Conservation (phyloP, 1,140 invertebrate genomes). For the Amyelois transitella region DNA sequence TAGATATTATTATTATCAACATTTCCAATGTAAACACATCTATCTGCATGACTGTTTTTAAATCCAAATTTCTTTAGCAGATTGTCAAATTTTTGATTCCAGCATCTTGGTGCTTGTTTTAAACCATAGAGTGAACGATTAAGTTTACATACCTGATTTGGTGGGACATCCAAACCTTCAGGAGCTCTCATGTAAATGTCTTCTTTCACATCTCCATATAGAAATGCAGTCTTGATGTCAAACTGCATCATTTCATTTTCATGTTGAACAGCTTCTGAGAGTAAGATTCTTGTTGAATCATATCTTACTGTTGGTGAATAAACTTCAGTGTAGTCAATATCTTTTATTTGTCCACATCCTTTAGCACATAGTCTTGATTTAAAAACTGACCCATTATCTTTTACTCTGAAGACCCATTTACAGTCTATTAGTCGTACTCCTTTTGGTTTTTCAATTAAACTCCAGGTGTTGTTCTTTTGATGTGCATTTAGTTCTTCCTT, state of each 20-base stretch:
- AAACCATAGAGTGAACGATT: constrained; percentile 9
- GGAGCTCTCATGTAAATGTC: constrained; percentile 11
- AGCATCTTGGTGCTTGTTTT: constrained; percentile 12
- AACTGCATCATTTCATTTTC: constrained; percentile 13
- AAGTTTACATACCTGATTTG: constrained; percentile 9
- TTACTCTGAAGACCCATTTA: too few relatives aligned
- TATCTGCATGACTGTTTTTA: not conserved
- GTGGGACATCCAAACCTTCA: constrained; percentile 6
- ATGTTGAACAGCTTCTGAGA: too few relatives aligned
- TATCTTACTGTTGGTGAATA: too few relatives aligned
- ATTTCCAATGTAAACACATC: constrained; percentile 2
- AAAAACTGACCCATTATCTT: too few relatives aligned
- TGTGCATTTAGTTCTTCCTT: too few relatives aligned
- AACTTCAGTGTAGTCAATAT: too few relatives aligned
- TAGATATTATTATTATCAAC: not conserved
- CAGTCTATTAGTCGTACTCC: too few relatives aligned
- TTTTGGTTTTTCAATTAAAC: too few relatives aligned
- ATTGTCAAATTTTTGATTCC: constrained; percentile 11
- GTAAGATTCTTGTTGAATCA: too few relatives aligned
- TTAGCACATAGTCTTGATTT: too few relatives aligned
- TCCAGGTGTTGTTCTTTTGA: too few relatives aligned
- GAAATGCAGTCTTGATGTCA: constrained; percentile 12
- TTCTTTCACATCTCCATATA: constrained; percentile 11
- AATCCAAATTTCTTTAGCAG: constrained; percentile 5
- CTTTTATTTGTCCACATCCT: too few relatives aligned